Evolutionary conservation across 2,888 invertebrate genomes (phyloP).

Genomic region (Diplolepis rosae): DNA sequence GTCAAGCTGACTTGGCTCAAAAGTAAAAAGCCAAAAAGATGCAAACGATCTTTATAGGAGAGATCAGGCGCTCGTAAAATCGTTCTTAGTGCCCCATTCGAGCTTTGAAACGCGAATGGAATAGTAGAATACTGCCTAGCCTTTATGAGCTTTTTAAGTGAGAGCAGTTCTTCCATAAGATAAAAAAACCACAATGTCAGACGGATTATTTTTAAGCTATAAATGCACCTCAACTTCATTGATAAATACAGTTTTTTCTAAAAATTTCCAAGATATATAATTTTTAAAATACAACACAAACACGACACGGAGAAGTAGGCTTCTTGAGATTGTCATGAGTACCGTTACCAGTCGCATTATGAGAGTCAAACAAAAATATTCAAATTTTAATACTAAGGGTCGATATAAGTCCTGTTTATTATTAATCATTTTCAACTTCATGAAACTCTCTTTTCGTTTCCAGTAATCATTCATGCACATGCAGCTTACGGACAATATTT

Average conservation of each 20-base stretch:
- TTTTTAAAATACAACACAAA: too few species aligned
- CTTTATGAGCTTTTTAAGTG: neutral
- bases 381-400: too few species aligned
- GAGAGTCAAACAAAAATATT: too few species aligned
- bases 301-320: neutral
- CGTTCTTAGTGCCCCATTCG: neutral
- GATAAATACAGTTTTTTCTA: neutral
- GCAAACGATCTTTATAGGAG: constrained; percentile 27
- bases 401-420: too few species aligned
- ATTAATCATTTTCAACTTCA: too few species aligned
- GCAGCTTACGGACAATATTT: too few species aligned
- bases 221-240: neutral
- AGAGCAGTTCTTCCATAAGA: neutral
- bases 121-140: neutral
- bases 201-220: neutral
- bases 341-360: too few species aligned
- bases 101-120: neutral
- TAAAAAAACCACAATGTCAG: neutral
- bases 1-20: constrained; percentile 12
- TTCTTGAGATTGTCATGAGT: neutral
- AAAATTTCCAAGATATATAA: neutral
- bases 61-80: constrained; percentile 30
- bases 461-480: too few species aligned
- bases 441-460: too few species aligned
- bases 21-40: constrained; percentile 23